These are phyloP conservation scores for Puffinus mauretanicus DNA, from an alignment of 2,113 vertebrate genomes.

Conservation along the genomic window DNA sequence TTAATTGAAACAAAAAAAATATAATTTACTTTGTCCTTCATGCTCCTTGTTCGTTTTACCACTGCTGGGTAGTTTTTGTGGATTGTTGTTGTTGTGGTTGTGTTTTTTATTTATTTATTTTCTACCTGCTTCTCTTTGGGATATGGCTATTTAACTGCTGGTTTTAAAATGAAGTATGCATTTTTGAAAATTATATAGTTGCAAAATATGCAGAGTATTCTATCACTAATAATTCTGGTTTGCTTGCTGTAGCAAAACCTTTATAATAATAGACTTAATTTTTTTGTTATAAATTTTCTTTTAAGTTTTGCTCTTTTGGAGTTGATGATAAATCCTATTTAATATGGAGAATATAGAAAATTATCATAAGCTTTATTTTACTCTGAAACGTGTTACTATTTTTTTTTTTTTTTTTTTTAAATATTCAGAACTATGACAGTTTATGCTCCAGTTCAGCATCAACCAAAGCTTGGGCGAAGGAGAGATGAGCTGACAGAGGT, in stretches of 20 bases:
- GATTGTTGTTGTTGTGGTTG: not conserved
- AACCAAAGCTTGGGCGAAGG: slow-evolving; percentile 85
- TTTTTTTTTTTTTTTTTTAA: not conserved
- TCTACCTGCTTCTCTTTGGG: not conserved
- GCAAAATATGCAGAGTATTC: not conserved
- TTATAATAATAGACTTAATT: not conserved
- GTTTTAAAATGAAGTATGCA: not conserved
- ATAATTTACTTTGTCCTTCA: not conserved
- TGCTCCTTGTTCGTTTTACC: not conserved
- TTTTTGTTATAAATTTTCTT: not conserved
- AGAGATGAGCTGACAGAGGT: slow-evolving; percentile 93
- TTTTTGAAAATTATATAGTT: not conserved
- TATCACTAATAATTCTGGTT: not conserved
- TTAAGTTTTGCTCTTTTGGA: not conserved
- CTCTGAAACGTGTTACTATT: not conserved
- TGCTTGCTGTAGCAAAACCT: not conserved
- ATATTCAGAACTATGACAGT: slow-evolving; percentile 84
- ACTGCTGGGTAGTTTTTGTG: not conserved
- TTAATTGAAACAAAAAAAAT: not conserved
- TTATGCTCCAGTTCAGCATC: slow-evolving; percentile 87
- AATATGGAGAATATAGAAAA: not conserved
- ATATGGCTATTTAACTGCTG: not conserved
- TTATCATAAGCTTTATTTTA: not conserved
- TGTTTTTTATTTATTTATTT: not conserved
- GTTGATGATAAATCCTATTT: not conserved